Evolutionary conservation across 2,888 invertebrate species (phyloP), one percentile per base, ranked within the genome.

Genomic region (Sabellastarte sp.): DNA sequence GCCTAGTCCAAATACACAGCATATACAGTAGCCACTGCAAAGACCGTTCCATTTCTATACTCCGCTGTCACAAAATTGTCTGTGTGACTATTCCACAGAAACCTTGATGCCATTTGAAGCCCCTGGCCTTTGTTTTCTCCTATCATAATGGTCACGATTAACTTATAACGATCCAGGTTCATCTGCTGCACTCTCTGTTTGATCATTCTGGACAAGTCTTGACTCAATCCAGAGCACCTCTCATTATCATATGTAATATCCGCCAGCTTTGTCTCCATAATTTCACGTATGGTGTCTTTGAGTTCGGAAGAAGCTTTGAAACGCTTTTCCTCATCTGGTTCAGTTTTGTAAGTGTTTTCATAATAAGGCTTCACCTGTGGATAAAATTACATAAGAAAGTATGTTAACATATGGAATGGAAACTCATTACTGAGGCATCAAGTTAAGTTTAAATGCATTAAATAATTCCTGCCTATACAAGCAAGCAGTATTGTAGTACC

Each of bases 141-240:
- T 10, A 78, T 69, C 10, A 67, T 57, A 1, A 77, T 70, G 10
- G 65, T 60, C 51, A 69, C 68, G 3, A 78, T 65, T 20, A 78
- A 65, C 63, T 76, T 77, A 63, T 77, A 77, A 24, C 78, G 67
- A 59, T 77, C 76, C 61, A 71, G 76, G n/a, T 70, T 67, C 41
- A 77, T 58, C 20, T 50, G 32, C 63, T 77, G 77, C 24, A 77
- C 74, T 53, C 67, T 69, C 5, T 76, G 73, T 61, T 77, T 77
- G 20, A 77, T 74, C 51, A 77, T 77, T 33, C 76, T 76, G 28
- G 70, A 70, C 5, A 78, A 59, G 10, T 71, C 59, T 63, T 73
- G 73, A 51, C 68, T 70, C 59, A 77, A 65, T 53, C 70, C 72
- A 28, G 74, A 63, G 60, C 71, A 41, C 20, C 20, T 41, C 10